phyloP scores from a whole-genome alignment of 2,797 vertebrate genomes.

The Siniperca scherzeri region DNA sequence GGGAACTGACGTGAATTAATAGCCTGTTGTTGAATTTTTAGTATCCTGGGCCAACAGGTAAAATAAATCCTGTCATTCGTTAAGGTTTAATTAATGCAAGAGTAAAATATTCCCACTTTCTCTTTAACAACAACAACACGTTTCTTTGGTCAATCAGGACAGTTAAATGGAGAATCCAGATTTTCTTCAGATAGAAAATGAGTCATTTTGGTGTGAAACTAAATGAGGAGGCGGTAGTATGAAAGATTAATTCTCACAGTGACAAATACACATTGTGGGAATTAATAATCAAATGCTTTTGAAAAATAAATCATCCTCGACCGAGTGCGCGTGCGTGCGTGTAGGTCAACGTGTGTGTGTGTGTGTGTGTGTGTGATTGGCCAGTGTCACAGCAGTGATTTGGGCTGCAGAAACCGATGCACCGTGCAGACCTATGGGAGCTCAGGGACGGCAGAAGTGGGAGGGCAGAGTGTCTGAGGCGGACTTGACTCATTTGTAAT shows the following conservation, averaged over 20 bases:
- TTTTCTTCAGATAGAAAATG: not conserved
- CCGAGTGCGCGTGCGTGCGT: not conserved
- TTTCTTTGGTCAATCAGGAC: not conserved
- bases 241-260: not conserved
- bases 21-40: not conserved
- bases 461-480: constrained; percentile 61
- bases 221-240: not conserved
- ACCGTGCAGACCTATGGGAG: constrained; percentile 71
- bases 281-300: not conserved
- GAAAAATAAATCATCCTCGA: constrained; percentile 19
- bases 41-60: too few species aligned
- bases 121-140: not conserved
- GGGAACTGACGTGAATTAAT: not conserved
- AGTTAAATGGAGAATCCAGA: not conserved
- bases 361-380: constrained; percentile 66
- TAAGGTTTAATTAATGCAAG: not conserved
- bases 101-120: not conserved
- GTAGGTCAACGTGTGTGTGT: not conserved
- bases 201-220: not conserved
- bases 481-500: constrained; percentile 76
- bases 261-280: not conserved
- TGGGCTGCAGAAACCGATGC: constrained; percentile 55
- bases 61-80: not conserved
- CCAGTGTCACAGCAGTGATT: constrained; percentile 59
- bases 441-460: constrained; percentile 56